A percentile compares a stretch with the other conserved stretches of the same genome.
These are phyloP conservation scores for Apamea sordens DNA, from an alignment of 2,888 invertebrate species.

Conservation along the genomic window DNA sequence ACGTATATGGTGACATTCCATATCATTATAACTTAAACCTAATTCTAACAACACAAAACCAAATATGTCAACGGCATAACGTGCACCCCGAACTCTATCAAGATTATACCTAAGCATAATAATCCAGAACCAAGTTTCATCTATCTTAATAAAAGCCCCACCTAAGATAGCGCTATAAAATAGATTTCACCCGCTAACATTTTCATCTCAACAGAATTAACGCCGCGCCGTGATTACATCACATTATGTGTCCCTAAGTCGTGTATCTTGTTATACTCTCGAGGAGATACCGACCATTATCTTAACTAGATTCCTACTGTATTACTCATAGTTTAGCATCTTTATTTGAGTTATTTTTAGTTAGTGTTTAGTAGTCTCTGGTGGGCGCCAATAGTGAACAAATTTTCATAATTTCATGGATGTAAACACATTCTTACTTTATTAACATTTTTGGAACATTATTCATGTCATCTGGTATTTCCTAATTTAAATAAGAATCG, in stretches of 20 bases:
- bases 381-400: constrained; percentile 44
- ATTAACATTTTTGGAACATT: not conserved
- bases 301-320: constrained; percentile 56
- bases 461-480: not conserved
- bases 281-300: constrained; percentile 59
- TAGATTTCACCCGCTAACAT: constrained; percentile 57
- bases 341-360: constrained; percentile 31
- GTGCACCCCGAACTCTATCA: not conserved
- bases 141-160: constrained; percentile 42
- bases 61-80: not conserved
- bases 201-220: constrained; percentile 58
- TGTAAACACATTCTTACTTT: not conserved
- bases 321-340: constrained; percentile 44
- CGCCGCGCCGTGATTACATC: constrained; percentile 60
- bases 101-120: constrained; percentile 21
- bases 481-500: not conserved
- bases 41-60: not conserved
- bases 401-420: not conserved
- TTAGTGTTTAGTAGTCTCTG: constrained; percentile 13
- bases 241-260: constrained; percentile 63
- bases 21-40: not conserved
- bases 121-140: constrained; percentile 35
- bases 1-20: not conserved
- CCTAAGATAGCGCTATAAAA: constrained; percentile 48
- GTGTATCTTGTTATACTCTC: constrained; percentile 62